A percentile compares a stretch with the other conserved stretches of the same genome.
Conservation (phyloP, 2,888 invertebrate species). For the Camptogramma bilineatum region DNA sequence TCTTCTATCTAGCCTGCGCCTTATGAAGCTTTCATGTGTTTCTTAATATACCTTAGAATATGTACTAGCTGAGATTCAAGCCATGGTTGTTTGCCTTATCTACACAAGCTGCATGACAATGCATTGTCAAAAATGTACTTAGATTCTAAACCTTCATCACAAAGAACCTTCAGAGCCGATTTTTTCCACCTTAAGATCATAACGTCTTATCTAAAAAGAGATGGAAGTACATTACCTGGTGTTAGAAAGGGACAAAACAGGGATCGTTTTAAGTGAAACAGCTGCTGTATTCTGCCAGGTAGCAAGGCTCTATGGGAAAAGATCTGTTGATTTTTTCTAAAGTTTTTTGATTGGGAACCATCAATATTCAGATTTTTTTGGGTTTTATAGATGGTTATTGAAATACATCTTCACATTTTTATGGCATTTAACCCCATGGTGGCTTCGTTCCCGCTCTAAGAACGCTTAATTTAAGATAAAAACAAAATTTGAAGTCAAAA, state of each 20-base stretch:
- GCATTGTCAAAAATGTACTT: slow-evolving; percentile 21
- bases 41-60: no score
- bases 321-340: slow-evolving; percentile 62
- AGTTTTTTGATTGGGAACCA: slow-evolving; percentile 49
- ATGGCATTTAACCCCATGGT: slow-evolving; percentile 21
- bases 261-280: slow-evolving; percentile 75
- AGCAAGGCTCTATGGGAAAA: slow-evolving; percentile 66
- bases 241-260: slow-evolving; percentile 56
- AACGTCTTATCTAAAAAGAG: slow-evolving; percentile 60
- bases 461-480: not conserved
- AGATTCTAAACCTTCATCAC: slow-evolving; percentile 19
- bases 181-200: slow-evolving; percentile 48
- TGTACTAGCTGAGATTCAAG: no score
- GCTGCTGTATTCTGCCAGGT: slow-evolving; percentile 75
- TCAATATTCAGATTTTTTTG: slow-evolving; percentile 39
- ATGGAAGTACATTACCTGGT: slow-evolving; percentile 42
- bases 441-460: not conserved
- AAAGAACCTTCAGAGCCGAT: slow-evolving; percentile 32
- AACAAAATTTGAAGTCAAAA: not conserved
- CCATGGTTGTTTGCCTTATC: not conserved
- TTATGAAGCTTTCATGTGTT: no score
- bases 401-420: slow-evolving; percentile 25
- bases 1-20: no score
- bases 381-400: slow-evolving; percentile 30
- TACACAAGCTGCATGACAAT: not conserved